Conservation (phyloP, 2,888 invertebrate genomes). For the Euplexia lucipara region DNA sequence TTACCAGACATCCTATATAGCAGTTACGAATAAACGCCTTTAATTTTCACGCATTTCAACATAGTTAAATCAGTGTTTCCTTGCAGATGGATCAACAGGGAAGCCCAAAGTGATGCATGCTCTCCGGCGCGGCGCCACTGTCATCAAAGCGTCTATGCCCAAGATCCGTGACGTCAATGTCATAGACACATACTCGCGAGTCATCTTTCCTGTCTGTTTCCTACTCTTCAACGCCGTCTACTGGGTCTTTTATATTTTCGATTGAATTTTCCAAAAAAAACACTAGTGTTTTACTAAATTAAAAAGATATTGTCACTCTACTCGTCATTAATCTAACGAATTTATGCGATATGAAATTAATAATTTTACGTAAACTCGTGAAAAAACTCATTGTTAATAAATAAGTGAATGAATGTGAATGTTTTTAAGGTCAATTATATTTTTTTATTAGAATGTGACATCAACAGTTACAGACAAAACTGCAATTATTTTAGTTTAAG, state of each 20-base stretch:
- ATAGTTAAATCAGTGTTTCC: slow-evolving; percentile 19
- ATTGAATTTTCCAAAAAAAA: slow-evolving; percentile 79
- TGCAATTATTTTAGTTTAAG: slow-evolving; percentile 26
- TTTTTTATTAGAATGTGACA: slow-evolving; percentile 2
- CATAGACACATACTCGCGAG: slow-evolving; percentile 99
- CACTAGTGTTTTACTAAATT: slow-evolving; percentile 36
- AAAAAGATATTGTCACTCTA: slow-evolving; percentile 50
- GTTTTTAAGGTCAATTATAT: slow-evolving; percentile 4
- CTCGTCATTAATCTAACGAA: slow-evolving; percentile 61
- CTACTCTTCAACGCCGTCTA: slow-evolving; percentile 98
- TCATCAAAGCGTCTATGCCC: slow-evolving; percentile 97
- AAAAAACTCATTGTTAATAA: slow-evolving; percentile 18
- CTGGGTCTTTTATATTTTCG: slow-evolving; percentile 97
- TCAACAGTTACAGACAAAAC: slow-evolving; percentile 16
- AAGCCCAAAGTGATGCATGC: slow-evolving; percentile 95
- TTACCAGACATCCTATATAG: too few species aligned
- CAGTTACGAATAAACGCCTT: background rate
- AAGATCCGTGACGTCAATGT: slow-evolving; percentile 99
- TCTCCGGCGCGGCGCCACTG: slow-evolving; percentile 95
- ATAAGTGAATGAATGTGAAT: slow-evolving; percentile 31
- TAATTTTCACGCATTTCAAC: background rate
- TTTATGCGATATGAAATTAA: slow-evolving; percentile 51
- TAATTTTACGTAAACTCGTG: slow-evolving; percentile 36
- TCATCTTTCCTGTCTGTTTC: slow-evolving; percentile 98
- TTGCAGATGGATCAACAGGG: slow-evolving; percentile 90